Conservation (phyloP, 2,888 invertebrate species). For the Amorpha juglandis region DNA sequence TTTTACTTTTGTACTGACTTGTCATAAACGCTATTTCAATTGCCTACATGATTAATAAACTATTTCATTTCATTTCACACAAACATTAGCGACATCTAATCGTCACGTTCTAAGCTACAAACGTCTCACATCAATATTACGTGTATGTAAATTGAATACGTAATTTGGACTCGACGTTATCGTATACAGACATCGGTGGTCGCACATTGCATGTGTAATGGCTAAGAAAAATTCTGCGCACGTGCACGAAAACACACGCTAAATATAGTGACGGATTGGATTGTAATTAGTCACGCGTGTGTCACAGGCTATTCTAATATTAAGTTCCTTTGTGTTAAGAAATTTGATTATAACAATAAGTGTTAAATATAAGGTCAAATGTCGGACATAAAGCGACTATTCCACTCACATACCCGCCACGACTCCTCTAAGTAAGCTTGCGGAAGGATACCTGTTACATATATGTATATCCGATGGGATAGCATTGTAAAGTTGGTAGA, state of each 20-base stretch:
- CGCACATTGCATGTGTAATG: background rate
- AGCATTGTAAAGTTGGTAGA: too few relatives aligned
- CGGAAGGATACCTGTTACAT: too few relatives aligned
- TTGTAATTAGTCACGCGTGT: slow-evolving; percentile 26
- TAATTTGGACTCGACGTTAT: slow-evolving; percentile 11
- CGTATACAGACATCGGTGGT: slow-evolving; percentile 14
- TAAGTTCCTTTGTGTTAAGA: background rate
- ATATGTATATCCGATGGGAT: too few relatives aligned
- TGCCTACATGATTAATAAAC: too few relatives aligned
- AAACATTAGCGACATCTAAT: too few relatives aligned
- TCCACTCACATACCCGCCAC: too few relatives aligned
- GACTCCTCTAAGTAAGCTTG: too few relatives aligned
- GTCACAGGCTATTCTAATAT: slow-evolving; percentile 11
- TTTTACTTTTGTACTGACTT: too few relatives aligned
- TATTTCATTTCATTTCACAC: too few relatives aligned
- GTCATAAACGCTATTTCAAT: too few relatives aligned
- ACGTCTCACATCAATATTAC: background rate
- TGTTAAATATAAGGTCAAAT: too few relatives aligned
- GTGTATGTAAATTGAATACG: background rate
- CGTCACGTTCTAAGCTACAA: background rate
- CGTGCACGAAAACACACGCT: slow-evolving; percentile 12
- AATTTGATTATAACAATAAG: background rate
- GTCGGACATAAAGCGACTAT: too few relatives aligned
- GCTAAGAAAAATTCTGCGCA: slow-evolving; percentile 6
- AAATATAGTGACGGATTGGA: slow-evolving; percentile 5